Percentiles rank a stretch among this genome's conserved stretches.
Conservation (phyloP, 2,888 invertebrate genomes). For the Pristionchus mayeri region DNA sequence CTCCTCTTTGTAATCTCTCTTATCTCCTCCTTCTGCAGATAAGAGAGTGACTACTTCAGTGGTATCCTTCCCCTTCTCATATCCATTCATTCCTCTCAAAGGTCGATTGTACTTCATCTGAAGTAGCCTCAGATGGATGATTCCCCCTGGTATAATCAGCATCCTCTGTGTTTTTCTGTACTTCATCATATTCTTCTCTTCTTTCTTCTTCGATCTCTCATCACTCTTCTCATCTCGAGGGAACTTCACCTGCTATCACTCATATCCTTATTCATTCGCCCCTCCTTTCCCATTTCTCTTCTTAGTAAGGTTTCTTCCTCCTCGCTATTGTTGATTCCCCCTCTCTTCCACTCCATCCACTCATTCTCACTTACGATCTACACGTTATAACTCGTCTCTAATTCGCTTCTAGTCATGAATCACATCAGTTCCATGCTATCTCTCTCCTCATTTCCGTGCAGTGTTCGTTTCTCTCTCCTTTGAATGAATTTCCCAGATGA, state of each 20-base stretch:
- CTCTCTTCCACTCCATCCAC: neutral
- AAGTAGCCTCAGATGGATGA: neutral
- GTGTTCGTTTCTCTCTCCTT: neutral
- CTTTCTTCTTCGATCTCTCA: too few species aligned
- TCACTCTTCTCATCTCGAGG: too few species aligned
- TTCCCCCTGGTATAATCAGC: neutral
- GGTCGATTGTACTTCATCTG: neutral
- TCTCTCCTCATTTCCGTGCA: neutral
- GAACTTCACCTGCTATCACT: too few species aligned
- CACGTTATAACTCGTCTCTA: neutral
- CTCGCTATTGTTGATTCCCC: neutral
- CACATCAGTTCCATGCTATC: neutral
- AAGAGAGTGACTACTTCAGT: neutral
- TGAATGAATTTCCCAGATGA: neutral
- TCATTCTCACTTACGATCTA: neutral
- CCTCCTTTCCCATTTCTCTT: neutral
- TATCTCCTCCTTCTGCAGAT: neutral
- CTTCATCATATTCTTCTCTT: neutral
- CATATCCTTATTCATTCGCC: too few species aligned
- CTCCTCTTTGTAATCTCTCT: neutral
- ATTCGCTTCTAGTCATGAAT: slow-evolving; percentile 1
- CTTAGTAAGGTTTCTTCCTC: neutral
- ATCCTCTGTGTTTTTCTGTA: neutral
- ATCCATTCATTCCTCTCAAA: neutral
- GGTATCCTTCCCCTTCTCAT: neutral